Evolutionary conservation across 2,113 vertebrate genomes (phyloP).

Genomic region (Myodes glareolus): DNA sequence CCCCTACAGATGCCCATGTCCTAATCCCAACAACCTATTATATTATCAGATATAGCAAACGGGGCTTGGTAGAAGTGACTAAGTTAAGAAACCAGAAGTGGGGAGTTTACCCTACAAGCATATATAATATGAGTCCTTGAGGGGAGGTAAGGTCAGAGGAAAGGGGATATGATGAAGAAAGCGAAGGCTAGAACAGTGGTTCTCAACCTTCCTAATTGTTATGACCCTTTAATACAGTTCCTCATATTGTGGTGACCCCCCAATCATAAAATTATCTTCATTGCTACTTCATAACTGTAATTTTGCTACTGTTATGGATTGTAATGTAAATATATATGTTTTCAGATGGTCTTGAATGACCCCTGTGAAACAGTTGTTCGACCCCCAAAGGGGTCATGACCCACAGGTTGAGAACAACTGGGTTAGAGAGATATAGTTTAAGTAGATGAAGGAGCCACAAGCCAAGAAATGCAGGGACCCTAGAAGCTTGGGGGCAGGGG

Average conservation of each 20-base stretch:
- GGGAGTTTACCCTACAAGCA: background rate
- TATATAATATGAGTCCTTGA: background rate
- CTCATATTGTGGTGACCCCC: background rate
- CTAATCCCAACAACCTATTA: background rate
- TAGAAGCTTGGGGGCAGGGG: background rate
- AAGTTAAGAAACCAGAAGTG: background rate
- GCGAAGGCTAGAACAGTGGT: background rate
- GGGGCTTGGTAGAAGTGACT: background rate
- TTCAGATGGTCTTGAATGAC: background rate
- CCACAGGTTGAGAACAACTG: background rate
- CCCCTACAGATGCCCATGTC: background rate
- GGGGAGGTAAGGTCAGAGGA: background rate
- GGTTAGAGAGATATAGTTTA: background rate
- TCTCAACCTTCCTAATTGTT: background rate
- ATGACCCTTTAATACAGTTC: background rate
- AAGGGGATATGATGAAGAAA: background rate
- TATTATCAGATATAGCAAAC: background rate
- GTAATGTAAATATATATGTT: background rate
- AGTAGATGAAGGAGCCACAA: background rate
- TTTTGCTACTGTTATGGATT: background rate
- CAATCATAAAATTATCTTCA: background rate
- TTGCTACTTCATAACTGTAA: background rate
- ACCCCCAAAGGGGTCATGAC: background rate
- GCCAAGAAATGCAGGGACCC: background rate
- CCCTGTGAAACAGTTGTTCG: background rate